Percentiles rank a stretch among this genome's conserved stretches.
Evolutionary conservation across 2,888 invertebrate species (phyloP).

Genomic region (Pollenia amentaria): DNA sequence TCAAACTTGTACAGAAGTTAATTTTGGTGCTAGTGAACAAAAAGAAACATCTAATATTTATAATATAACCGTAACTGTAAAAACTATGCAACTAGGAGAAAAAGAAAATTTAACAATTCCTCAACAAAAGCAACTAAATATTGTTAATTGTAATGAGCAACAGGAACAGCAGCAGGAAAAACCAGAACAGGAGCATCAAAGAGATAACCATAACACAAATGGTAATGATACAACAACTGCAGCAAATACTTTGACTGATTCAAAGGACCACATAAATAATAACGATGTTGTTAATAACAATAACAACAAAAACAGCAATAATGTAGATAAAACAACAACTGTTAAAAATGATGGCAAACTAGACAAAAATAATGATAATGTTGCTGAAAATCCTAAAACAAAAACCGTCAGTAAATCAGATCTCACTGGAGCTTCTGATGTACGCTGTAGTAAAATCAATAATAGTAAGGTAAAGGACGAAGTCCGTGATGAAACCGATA

Average conservation of each 20-base stretch:
- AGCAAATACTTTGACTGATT: constrained; percentile 37
- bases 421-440: constrained; percentile 1
- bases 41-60: constrained; percentile 16
- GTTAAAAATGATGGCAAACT: constrained; percentile 45
- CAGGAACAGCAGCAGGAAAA: constrained; percentile 27
- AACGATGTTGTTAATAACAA: constrained; percentile 50
- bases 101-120: constrained; percentile 58
- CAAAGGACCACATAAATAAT: constrained; percentile 26
- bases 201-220: constrained; percentile 43
- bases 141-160: constrained; percentile 53
- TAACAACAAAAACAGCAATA: constrained; percentile 55
- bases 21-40: constrained; percentile 58
- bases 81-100: constrained; percentile 70
- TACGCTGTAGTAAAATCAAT: neutral
- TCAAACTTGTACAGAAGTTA: constrained; percentile 24
- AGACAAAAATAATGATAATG: constrained; percentile 48
- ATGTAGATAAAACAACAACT: constrained; percentile 27
- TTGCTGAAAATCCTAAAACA: constrained; percentile 26
- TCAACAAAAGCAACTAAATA: constrained; percentile 53
- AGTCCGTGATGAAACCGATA: constrained; percentile 77
- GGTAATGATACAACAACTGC: constrained; percentile 61
- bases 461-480: constrained; percentile 41
- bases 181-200: constrained; percentile 22
- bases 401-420: neutral
- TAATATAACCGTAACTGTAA: constrained; percentile 38